Evolutionary conservation across 2,797 vertebrate species (phyloP).

Genomic region (Atherinosoma microstoma): DNA sequence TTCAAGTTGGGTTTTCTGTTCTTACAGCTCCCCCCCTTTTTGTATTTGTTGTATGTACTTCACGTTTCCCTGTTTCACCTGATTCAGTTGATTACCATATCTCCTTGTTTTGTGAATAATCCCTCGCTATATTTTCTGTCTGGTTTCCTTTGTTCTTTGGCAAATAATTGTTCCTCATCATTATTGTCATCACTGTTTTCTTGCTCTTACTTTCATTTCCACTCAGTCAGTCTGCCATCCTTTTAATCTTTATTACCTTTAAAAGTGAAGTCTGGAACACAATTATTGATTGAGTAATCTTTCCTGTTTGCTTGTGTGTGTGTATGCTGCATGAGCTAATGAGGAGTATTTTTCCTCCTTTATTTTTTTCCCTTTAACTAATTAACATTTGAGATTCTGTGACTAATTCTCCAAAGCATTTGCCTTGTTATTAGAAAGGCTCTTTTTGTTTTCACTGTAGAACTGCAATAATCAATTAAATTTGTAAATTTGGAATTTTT

Average conservation of each 20-base stretch:
- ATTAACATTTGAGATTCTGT: neutral
- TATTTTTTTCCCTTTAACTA: slow-evolving; percentile 13
- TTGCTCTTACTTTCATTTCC: neutral
- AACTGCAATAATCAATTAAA: neutral
- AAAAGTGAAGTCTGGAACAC: neutral
- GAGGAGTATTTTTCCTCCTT: neutral
- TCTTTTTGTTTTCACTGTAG: neutral
- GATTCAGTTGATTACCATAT: neutral
- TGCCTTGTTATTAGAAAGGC: neutral
- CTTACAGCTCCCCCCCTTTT: neutral
- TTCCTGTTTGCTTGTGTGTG: neutral
- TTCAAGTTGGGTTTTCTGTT: neutral
- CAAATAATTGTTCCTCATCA: neutral
- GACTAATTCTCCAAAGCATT: neutral
- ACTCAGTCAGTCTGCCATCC: neutral
- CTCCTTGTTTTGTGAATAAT: neutral
- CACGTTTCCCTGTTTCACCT: neutral
- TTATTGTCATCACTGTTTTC: neutral
- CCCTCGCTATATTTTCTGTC: neutral
- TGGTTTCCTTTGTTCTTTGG: neutral
- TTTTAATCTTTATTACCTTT: neutral
- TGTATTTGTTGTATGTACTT: neutral
- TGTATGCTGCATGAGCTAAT: neutral
- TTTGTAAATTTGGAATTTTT: slow-evolving; percentile 4
- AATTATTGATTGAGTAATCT: slow-evolving; percentile 12